Base-by-base conservation (phyloP, 2,113 vertebrate species). In the Pandion haliaetus region DNA sequence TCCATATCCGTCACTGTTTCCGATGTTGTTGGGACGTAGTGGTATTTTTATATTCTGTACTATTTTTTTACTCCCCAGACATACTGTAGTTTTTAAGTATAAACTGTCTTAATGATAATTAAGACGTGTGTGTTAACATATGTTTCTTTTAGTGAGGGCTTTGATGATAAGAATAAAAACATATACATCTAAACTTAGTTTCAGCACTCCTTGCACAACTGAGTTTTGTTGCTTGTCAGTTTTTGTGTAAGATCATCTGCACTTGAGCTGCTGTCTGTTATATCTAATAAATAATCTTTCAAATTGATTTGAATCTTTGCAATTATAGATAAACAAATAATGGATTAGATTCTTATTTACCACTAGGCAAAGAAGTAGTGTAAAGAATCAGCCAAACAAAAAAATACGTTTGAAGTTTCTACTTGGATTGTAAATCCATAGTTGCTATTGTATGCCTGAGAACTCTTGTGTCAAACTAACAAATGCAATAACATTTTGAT, bases 401-500 rank as follows among this genome's bases (percentile, higher is more conserved):
- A 70, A 58, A 59, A 73, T 6, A 20, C 0, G 0, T 73, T 69
- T 74, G 40, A 90, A 63, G 19, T 16, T 82, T 76, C 32, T 62
- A 10, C 12, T 91, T 77, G 52, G 65, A 25, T 72, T 72, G n/a
- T 95, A 82, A 86, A 80, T 77, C 17, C 8, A 4, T 63, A 62
- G 42, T 69, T 96, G 54, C 55, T 61, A 8, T 40, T 40, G n/a
- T 84, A 47, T 92, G 91, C 74, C 66, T 90, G 79, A 81, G 65
- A 84, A 79, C 9, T 45, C 59, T 76, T 62, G 34, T 92, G 71
- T 61, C 55, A 91, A 57, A 96, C 81, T 97, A 97, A 97, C 74
- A 82, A 87, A 67, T 79, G 8, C 6, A 25, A 40, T 89, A 95
- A 95, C 80, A 45, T 63, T 55, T 12, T 93, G n/a, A 85, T 74